Conservation (phyloP, 2,797 vertebrate genomes). For the Acestrorhynchus altus region DNA sequence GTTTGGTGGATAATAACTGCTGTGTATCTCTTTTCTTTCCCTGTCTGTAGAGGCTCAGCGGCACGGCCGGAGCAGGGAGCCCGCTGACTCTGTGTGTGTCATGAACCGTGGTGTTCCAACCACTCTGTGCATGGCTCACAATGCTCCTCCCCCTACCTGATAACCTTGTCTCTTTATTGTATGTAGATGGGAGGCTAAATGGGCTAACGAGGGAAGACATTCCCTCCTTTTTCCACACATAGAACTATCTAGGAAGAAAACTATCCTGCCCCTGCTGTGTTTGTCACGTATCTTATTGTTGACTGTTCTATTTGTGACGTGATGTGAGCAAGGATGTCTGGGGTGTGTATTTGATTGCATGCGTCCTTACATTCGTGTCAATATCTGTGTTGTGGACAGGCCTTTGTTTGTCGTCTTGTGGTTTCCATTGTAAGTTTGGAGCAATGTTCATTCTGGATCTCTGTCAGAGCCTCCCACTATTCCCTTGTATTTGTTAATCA, state of each 20-base stretch:
- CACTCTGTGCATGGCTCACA: constrained; percentile 65
- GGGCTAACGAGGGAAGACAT: constrained; percentile 16
- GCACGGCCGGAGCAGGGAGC: constrained; percentile 55
- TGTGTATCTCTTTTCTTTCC: constrained; percentile 62
- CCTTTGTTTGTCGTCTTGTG: constrained; percentile 43
- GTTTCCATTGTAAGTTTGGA: constrained; percentile 39
- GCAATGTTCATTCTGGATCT: constrained; percentile 11
- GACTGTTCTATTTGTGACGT: constrained; percentile 45
- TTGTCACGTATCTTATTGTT: constrained; percentile 41
- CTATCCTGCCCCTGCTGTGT: constrained; percentile 17
- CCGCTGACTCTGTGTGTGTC: constrained; percentile 64
- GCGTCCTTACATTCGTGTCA: constrained; percentile 49
- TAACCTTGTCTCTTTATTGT: constrained; percentile 46
- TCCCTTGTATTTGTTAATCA: constrained; percentile 22
- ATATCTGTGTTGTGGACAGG: constrained; percentile 49
- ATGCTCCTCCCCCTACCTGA: constrained; percentile 54
- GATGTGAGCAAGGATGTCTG: constrained; percentile 35
- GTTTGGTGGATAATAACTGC: constrained; percentile 56
- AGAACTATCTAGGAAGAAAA: constrained; percentile 46
- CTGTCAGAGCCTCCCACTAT: constrained; percentile 27
- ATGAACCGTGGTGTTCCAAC: constrained; percentile 67
- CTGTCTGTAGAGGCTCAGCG: constrained; percentile 59
- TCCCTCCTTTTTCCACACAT: constrained; percentile 27
- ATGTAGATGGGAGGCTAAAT: constrained; percentile 31
- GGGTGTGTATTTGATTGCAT: constrained; percentile 54